Percentiles rank a stretch among this genome's conserved stretches.
Conservation (phyloP, 2,113 vertebrate genomes). For the Lepus timidus region DNA sequence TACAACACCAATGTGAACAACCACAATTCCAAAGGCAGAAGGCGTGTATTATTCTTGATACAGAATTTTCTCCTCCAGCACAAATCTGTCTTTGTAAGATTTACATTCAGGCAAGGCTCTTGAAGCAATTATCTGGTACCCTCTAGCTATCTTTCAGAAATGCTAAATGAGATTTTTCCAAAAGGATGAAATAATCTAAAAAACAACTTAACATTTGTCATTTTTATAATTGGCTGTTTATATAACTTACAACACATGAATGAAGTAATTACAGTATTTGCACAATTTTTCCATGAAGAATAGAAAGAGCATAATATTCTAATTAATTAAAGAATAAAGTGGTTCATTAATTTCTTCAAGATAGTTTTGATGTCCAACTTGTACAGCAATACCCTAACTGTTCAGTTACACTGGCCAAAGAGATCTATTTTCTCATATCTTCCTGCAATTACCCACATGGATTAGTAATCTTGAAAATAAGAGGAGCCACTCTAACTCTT, state of each 20-base stretch:
- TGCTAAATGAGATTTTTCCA: background rate
- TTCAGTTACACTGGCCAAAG: slow-evolving; percentile 26
- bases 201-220: background rate
- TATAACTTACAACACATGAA: background rate
- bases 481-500: background rate
- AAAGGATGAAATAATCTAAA: background rate
- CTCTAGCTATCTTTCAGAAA: background rate
- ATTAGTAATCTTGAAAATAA: slow-evolving; percentile 50
- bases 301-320: background rate
- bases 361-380: slow-evolving; percentile 3
- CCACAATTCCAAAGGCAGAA: slow-evolving; percentile 21
- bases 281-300: slow-evolving; percentile 33
- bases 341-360: slow-evolving; percentile 35
- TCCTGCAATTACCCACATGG: slow-evolving; percentile 43
- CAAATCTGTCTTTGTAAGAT: slow-evolving; percentile 36
- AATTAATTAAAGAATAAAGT: slow-evolving; percentile 54
- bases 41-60: background rate
- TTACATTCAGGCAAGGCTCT: background rate
- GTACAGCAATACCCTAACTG: background rate
- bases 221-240: slow-evolving; percentile 1
- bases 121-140: background rate
- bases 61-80: slow-evolving; percentile 18
- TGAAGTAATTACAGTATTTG: slow-evolving; percentile 49
- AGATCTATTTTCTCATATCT: slow-evolving; percentile 28
- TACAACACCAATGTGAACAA: background rate